phyloP scores from a whole-genome alignment of 2,797 vertebrate genomes.

The Chloroceryle inda region DNA sequence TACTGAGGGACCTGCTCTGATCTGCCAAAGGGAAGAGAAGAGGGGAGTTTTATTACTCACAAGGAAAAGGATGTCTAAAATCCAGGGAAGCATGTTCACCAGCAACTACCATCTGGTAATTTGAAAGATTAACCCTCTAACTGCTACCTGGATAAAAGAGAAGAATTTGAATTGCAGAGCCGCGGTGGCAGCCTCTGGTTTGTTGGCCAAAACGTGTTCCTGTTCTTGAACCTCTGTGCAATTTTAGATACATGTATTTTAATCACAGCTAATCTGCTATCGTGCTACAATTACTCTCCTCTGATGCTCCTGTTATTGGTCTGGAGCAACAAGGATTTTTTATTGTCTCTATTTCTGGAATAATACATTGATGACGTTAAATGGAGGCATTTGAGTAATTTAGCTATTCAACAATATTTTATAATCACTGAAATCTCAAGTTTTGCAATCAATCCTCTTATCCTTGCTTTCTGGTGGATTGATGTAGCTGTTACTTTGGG shows the following conservation, averaged over 20 bases:
- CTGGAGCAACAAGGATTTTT: not conserved
- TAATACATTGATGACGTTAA: not conserved
- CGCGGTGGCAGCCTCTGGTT: not conserved
- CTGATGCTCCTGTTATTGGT: not conserved
- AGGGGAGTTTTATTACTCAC: not conserved
- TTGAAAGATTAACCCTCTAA: not conserved
- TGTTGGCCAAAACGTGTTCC: not conserved
- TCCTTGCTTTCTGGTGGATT: constrained; percentile 40
- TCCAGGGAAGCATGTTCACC: not conserved
- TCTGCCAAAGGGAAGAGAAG: not conserved
- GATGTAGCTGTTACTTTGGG: constrained; percentile 37
- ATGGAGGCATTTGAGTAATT: constrained; percentile 34
- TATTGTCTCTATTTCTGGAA: not conserved
- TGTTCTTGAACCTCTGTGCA: not conserved
- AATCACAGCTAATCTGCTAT: not conserved
- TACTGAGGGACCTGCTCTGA: not conserved
- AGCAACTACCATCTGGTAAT: not conserved
- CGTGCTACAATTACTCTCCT: not conserved
- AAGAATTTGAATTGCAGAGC: not conserved
- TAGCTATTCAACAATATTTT: not conserved
- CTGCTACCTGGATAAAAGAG: not conserved
- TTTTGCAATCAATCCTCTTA: constrained; percentile 56
- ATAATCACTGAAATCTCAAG: constrained; percentile 23
- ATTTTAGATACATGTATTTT: not conserved
- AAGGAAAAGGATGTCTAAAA: not conserved